phyloP scores from a whole-genome alignment of 1,140 invertebrate genomes.

The Rhagoletis zephyria region DNA sequence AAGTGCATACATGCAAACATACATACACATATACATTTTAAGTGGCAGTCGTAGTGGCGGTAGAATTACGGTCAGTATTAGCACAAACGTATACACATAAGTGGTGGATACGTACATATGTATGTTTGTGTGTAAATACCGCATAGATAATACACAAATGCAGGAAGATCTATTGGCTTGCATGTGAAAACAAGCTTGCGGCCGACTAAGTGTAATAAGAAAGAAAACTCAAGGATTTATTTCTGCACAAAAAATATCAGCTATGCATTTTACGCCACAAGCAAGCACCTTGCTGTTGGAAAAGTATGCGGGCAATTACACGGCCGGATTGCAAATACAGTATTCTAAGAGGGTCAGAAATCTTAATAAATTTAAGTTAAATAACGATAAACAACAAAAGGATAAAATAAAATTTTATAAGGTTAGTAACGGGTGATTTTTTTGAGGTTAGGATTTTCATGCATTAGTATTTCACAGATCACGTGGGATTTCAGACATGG shows the following conservation, averaged over 20 bases:
- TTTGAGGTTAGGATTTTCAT: no score
- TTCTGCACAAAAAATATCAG: not conserved
- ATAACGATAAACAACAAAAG: no score
- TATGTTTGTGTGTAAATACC: no score
- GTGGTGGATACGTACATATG: not conserved
- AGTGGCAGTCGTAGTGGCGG: not conserved
- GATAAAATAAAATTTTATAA: no score
- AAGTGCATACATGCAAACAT: not conserved
- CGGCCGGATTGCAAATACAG: not conserved
- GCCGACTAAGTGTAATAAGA: constrained; percentile 18
- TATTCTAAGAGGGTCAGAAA: not conserved
- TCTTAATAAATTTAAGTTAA: no score
- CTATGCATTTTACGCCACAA: not conserved
- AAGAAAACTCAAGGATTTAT: constrained; percentile 40
- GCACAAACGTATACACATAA: no score
- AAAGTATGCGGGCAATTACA: not conserved
- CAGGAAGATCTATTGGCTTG: not conserved
- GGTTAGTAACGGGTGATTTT: no score
- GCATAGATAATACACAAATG: no score
- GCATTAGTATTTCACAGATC: no score
- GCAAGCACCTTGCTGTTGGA: not conserved
- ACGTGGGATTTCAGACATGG: no score
- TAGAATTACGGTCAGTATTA: not conserved
- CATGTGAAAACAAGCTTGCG: not conserved
- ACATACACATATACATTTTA: not conserved